Evolutionary conservation across 2,797 vertebrate genomes (phyloP).

Genomic region (Dallia pectoralis): DNA sequence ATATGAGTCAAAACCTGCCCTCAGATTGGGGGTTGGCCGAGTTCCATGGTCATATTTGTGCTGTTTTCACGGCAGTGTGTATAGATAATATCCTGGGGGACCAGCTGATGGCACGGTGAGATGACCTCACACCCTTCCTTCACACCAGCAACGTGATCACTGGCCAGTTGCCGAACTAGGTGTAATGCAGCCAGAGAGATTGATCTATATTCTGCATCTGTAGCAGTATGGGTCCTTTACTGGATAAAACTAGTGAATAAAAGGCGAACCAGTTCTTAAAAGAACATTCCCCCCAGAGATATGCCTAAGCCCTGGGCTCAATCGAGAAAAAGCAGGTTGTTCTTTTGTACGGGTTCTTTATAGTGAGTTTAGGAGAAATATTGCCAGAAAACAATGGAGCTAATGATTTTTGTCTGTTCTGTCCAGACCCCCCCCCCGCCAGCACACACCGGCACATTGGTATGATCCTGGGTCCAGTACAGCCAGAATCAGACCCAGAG

Average conservation of each 20-base stretch:
- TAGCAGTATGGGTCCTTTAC: no score
- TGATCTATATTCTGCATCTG: no score
- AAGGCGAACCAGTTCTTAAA: slow-evolving; percentile 12
- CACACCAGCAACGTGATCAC: no score
- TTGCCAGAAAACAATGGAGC: slow-evolving; percentile 46
- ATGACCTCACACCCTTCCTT: no score
- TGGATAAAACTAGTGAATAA: background rate
- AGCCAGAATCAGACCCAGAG: slow-evolving; percentile 63
- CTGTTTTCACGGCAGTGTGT: no score
- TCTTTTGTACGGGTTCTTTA: slow-evolving; percentile 26
- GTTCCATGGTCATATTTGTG: no score
- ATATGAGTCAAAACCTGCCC: no score
- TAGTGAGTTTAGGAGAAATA: slow-evolving; percentile 46
- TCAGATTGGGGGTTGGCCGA: no score
- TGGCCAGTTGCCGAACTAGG: no score
- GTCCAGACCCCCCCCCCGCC: slow-evolving; percentile 44
- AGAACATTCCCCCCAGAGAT: slow-evolving; percentile 25
- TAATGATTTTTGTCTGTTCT: slow-evolving; percentile 68
- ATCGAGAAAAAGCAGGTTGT: slow-evolving; percentile 40
- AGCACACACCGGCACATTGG: background rate
- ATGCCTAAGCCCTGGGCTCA: slow-evolving; percentile 17
- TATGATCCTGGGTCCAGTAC: slow-evolving; percentile 58
- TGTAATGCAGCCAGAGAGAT: no score
- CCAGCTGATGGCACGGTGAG: no score
- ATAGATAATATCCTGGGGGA: no score